These are phyloP conservation scores for Zygogramma bicolorata DNA, from an alignment of 2,888 invertebrate species.

Conservation along the genomic window DNA sequence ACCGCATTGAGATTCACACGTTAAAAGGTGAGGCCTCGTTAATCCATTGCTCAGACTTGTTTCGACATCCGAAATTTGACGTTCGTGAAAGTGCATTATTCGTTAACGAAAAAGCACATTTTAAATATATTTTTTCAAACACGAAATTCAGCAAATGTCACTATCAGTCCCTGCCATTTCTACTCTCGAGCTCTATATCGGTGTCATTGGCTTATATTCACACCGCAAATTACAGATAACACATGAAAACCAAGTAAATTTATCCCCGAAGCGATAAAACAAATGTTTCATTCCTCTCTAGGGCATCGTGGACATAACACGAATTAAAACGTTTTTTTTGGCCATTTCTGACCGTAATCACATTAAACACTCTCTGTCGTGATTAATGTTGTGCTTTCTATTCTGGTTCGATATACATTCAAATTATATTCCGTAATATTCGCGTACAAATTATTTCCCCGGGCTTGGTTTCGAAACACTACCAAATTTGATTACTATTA, in stretches of 20 bases:
- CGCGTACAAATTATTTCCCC: background rate
- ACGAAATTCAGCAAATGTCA: background rate
- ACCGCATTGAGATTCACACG: too few relatives aligned
- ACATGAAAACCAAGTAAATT: background rate
- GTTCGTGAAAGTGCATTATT: too few relatives aligned
- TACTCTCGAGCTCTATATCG: background rate
- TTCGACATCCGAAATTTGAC: too few relatives aligned
- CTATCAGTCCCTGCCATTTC: background rate
- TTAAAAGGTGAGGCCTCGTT: too few relatives aligned
- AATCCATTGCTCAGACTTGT: too few relatives aligned
- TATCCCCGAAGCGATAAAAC: background rate
- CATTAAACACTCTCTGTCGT: background rate
- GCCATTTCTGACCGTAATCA: slow-evolving; percentile 4
- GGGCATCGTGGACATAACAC: background rate
- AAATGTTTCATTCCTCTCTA: background rate
- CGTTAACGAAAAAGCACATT: too few relatives aligned
- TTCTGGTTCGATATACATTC: background rate
- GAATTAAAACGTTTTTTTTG: background rate
- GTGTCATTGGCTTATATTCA: background rate
- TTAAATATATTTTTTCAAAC: too few relatives aligned
- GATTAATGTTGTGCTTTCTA: slow-evolving; percentile 4
- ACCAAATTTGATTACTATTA: background rate
- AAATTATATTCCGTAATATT: background rate
- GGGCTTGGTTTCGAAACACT: background rate
- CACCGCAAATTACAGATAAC: background rate